Evolutionary conservation across 2,113 vertebrate species (phyloP).

Genomic region (Hippocampus abdominalis): DNA sequence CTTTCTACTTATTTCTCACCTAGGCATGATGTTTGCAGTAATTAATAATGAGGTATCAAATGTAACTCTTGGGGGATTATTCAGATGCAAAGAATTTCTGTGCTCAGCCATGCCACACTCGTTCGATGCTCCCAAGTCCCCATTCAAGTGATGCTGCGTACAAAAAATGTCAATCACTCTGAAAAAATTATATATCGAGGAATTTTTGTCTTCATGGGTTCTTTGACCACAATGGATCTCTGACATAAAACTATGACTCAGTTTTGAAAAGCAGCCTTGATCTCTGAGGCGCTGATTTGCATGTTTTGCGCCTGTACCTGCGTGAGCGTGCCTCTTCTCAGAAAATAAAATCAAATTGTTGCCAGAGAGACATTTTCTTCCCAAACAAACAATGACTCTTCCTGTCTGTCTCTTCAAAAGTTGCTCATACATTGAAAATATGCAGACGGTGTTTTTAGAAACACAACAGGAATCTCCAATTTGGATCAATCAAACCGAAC

Average conservation of each 20-base stretch:
- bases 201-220: constrained; percentile 71
- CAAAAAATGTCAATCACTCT: constrained; percentile 55
- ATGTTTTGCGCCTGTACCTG: constrained; percentile 11
- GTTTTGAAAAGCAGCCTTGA: constrained; percentile 44
- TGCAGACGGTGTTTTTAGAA: constrained; percentile 65
- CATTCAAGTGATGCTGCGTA: constrained; percentile 60
- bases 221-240: constrained; percentile 58
- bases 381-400: constrained; percentile 3
- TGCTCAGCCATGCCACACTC: neutral
- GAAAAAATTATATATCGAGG: constrained; percentile 57
- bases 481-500: too few relatives aligned
- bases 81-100: neutral
- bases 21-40: neutral
- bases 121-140: constrained; percentile 32
- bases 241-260: constrained; percentile 45
- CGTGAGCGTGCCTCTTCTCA: constrained; percentile 3
- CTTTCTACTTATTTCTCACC: neutral
- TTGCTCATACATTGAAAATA: constrained; percentile 36
- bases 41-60: neutral
- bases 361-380: constrained; percentile 13
- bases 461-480: too few relatives aligned
- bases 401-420: neutral
- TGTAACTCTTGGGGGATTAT: neutral
- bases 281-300: constrained; percentile 5
- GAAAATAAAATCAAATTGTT: neutral